A percentile compares a stretch with the other conserved stretches of the same genome.
These are phyloP conservation scores for Phoeniculus purpureus DNA, from an alignment of 2,797 vertebrate species.

Conservation along the genomic window DNA sequence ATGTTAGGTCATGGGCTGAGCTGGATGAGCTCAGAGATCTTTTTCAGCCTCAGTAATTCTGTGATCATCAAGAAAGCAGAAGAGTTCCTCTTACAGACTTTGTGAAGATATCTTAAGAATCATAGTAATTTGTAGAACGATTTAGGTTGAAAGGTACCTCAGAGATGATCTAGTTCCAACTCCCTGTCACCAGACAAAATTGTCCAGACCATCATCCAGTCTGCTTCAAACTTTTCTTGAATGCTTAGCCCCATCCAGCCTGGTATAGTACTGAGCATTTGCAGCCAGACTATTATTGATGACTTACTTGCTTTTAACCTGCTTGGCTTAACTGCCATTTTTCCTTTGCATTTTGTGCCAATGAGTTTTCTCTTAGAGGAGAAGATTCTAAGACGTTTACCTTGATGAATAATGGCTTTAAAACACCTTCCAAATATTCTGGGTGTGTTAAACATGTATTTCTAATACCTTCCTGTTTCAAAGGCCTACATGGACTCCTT, in stretches of 20 bases:
- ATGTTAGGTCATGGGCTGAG: no score
- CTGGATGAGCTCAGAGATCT: no score
- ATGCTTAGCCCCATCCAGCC: no score
- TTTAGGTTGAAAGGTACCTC: no score
- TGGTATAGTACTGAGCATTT: background rate
- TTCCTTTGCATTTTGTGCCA: fast-evolving
- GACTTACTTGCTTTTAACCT: background rate
- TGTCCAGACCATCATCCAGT: no score
- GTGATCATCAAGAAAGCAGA: background rate
- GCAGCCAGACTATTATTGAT: background rate
- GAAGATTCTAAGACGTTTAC: background rate
- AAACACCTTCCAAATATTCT: background rate
- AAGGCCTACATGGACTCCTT: background rate
- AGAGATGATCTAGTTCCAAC: no score
- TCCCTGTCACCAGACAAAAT: no score
- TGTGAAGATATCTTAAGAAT: background rate
- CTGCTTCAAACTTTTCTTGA: no score
- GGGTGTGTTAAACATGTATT: background rate
- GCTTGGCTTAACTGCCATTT: background rate
- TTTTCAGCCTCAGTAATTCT: no score
- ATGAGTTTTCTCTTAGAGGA: background rate
- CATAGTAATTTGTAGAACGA: fast-evolving
- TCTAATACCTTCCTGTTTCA: background rate
- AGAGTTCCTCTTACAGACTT: background rate
- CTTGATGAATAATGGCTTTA: background rate